Evolutionary conservation across 1,140 invertebrate species (phyloP).

Genomic region (Drosophila eugracilis): DNA sequence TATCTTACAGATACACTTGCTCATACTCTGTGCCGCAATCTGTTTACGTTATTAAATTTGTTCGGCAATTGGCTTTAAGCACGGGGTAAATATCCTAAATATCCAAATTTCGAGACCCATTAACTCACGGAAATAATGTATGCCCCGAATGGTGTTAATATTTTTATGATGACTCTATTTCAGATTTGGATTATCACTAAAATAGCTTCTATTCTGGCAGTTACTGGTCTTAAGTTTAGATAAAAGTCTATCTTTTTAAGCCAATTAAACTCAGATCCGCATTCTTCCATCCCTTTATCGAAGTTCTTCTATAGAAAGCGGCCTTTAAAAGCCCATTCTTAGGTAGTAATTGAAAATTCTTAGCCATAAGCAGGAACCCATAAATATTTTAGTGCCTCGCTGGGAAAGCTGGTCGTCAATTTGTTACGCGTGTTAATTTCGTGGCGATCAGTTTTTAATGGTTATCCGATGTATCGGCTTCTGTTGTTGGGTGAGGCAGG

Average conservation of each 20-base stretch:
- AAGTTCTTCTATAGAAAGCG: neutral
- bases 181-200: neutral
- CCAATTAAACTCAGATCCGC: neutral
- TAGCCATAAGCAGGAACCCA: slow-evolving; percentile 30
- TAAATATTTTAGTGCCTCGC: slow-evolving; percentile 41
- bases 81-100: slow-evolving; percentile 63
- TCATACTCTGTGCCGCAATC: slow-evolving; percentile 26
- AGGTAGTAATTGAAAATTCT: slow-evolving; percentile 40
- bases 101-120: slow-evolving; percentile 15
- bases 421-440: slow-evolving; percentile 23
- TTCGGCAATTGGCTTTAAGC: slow-evolving; percentile 52
- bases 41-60: slow-evolving; percentile 70
- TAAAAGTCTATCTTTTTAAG: neutral
- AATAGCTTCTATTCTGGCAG: too few relatives aligned
- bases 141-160: slow-evolving; percentile 25
- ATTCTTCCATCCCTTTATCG: neutral
- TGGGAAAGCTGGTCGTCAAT: slow-evolving; percentile 29
- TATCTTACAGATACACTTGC: slow-evolving; percentile 22
- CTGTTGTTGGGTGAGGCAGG: neutral
- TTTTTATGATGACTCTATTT: slow-evolving; percentile 13
- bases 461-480: neutral
- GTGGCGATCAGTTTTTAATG: slow-evolving; percentile 35
- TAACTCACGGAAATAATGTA: slow-evolving; percentile 17
- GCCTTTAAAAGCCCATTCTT: neutral
- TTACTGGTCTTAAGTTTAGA: too few relatives aligned